These are phyloP conservation scores for Leptopilina boulardi DNA, from an alignment of 1,140 invertebrate species.

Conservation along the genomic window DNA sequence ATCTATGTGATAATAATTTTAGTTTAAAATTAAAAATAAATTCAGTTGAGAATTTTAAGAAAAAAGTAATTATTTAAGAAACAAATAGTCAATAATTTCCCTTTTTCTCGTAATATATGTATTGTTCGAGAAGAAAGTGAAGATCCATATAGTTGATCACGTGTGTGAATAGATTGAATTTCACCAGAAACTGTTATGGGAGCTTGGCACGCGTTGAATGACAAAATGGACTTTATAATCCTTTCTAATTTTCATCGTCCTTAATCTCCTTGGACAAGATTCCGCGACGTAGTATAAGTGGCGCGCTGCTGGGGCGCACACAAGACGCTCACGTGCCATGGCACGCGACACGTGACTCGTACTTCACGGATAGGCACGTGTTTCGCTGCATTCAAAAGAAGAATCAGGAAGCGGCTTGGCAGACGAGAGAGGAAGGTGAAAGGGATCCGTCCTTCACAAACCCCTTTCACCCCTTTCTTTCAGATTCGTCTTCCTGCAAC, in stretches of 20 bases:
- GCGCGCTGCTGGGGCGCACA: conserved; percentile 42
- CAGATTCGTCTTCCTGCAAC: conserved; percentile 57
- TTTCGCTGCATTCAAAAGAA: conserved; percentile 47
- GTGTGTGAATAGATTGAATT: not conserved
- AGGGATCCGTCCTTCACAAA: conserved; percentile 51
- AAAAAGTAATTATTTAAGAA: too few species aligned
- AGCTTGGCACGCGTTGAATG: not conserved
- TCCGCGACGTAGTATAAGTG: conserved; percentile 21
- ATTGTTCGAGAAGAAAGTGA: too few species aligned
- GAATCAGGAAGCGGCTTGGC: conserved; percentile 56
- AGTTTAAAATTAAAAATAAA: too few species aligned
- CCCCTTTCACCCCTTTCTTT: conserved; percentile 63
- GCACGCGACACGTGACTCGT: conserved; percentile 65
- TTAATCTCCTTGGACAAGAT: conserved; percentile 23
- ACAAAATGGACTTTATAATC: not conserved
- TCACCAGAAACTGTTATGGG: not conserved
- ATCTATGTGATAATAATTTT: too few species aligned
- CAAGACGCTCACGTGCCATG: conserved; percentile 59
- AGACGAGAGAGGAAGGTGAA: conserved; percentile 56
- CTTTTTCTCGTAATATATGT: too few species aligned
- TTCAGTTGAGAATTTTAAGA: too few species aligned
- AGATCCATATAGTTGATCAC: not conserved
- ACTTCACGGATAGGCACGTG: conserved; percentile 51
- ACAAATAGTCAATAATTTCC: too few species aligned
- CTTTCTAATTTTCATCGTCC: conserved; percentile 15